Base-by-base conservation (phyloP, 2,888 invertebrate genomes). In the Drosophila sordidula region DNA sequence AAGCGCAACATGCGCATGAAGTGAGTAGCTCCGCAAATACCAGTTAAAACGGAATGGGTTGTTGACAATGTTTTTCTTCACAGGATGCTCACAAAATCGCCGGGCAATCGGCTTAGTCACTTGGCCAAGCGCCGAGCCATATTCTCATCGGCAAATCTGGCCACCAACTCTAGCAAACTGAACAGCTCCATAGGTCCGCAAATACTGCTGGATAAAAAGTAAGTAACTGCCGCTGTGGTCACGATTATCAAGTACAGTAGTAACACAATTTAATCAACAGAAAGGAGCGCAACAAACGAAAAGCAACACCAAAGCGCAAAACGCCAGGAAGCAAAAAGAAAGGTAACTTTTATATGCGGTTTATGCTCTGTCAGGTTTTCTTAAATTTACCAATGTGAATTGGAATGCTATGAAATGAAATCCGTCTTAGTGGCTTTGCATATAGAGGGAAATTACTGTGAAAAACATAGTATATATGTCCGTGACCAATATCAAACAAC, bases 91-190 rank as follows among this genome's bases (percentile, higher is more conserved):
- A 93, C 93, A 4, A 93, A 95, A 89, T 96, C 96, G 1, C 96
- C 97, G 0, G 96, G 96, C 0, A 94, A 95, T 66, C 93, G 96
- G 6, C 91, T 97, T 16, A 96, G 96, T 64, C 96, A 97, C 89
- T 92, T 97, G 82, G 96, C 96, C 1, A 94, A 95, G 58, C 93
- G 97, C 6, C 93, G 96, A 52, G 95, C 95, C 79, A 95, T 95
- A 1, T 97, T 97, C 91, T 96, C 96, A 58, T 96, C 95, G 46
- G 95, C 95, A 0, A 94, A 94, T 90, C 90, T 95, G 66, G 94
- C 94, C 80, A 93, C 90, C 1, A 90, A 91, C 16, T 91, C 91
- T 2, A 93, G 93, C 67, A 92, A 90, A 59, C 78, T 85, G 0
- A 89, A 75, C 52, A 85, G 67, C 54, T 82, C 83, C 1, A 76